Base-by-base conservation (phyloP, 2,113 vertebrate species). In the Scortum barcoo region DNA sequence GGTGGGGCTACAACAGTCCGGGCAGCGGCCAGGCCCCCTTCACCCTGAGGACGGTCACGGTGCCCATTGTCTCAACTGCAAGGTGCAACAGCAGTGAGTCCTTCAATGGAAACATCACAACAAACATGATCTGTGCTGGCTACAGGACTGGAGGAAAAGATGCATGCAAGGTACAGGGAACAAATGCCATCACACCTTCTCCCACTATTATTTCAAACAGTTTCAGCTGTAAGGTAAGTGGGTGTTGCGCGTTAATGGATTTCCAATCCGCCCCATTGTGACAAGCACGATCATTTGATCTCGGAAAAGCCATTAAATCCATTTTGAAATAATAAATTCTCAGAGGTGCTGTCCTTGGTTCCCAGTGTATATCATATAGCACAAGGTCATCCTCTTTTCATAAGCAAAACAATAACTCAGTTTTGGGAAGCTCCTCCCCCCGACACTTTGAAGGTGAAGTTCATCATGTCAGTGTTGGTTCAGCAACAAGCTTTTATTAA, bases 71-170 rank as follows among this genome's bases (percentile, higher is more conserved):
- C 22, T 93, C 95, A 8, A 61, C 81, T 0, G 67, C 86, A 13
- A 84, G 82, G 67, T 96, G 95, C 48, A 96, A 96, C 90, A 86
- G 93, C 93, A 95, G 93, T 0, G 51, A 88, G 33, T 95, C 93
- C 3, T 95, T 95, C 22, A 88, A 92, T 0, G 95, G 95, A 16
- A 95, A 95, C 88, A 96, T 96, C 88, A 96, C 95, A 14, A 61
- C 72, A 60, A 95, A 94, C 83, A 96, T 96, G 96, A 95, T 96
- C 86, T 96, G 95, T 14, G 95, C 96, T 1, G 95, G 95, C 9
- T 88, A 89, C 90, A 87, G 38, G 7, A 70, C 85, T 0, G 95
- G 95, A 36, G 95, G 95, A 14, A 95, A 90, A 76, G 95, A 96
- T 26, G 91, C 95, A 1, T 96, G 95, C 75, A 95, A 96, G 94